Evolutionary conservation across 1,140 invertebrate genomes (phyloP), one percentile per base, ranked within the genome.

Genomic region (Centruroides sculpturatus): DNA sequence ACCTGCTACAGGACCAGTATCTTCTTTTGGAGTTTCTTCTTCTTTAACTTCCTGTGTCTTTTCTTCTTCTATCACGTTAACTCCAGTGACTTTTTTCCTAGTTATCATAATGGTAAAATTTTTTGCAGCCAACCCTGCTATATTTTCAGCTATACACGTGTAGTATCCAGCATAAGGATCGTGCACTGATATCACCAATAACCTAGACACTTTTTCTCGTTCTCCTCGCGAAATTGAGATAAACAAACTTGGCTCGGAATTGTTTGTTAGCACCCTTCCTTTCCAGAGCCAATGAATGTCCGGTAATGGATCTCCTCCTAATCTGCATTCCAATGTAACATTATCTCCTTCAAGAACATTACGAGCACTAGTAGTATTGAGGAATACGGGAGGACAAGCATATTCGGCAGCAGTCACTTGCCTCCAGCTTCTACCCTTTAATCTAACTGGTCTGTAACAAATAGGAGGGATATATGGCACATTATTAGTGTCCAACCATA

Each of bases 281-380:
- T 89, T 88, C 83, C 85, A 90, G 67, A 86, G 85, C 90, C 90
- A 93, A 64, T 83, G 85, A 56, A 93, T 82, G 51, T 77, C 81
- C 0, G 90, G 85, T n/a, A 83, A 77, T 0, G 90, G 89, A 58
- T 89, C 78, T 0, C 86, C 86, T 55, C 84, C 83, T 0, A 89
- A 85, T 12, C 82, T 76, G 68, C 90, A 94, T 12, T 82, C 77
- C 35, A 92, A 81, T 4, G 87, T 89, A 1, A 86, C 86, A 71
- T 93, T 92, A 66, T 87, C 85, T 0, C 88, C 89, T 60, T 85
- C 81, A 6, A 80, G 79, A 0, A 85, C 84, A 65, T 89, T 85
- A 13, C 88, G 82, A 64, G 85, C 85, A 53, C 85, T 81, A 64
- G 85, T 82, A 9, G 70, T 66, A 73, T 84, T 76, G 62, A 85